Conservation (phyloP, 1,140 invertebrate species). For the Drosophila miranda region DNA sequence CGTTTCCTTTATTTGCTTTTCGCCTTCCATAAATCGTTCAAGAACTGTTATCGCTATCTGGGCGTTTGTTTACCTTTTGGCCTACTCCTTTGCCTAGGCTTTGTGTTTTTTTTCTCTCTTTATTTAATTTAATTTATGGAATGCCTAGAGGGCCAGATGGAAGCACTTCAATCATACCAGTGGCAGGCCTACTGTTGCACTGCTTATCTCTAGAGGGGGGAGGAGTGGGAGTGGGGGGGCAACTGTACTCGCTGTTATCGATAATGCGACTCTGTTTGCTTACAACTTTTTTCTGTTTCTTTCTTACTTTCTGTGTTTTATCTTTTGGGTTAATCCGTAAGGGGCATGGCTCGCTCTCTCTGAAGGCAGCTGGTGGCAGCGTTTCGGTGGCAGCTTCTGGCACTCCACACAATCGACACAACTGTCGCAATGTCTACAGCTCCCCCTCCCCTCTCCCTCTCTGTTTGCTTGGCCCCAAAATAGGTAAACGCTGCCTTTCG, state of each 20-base stretch:
- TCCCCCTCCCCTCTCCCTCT: neutral
- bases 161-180: conserved; percentile 65
- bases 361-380: conserved; percentile 46
- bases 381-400: conserved; percentile 36
- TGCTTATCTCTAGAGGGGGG: conserved; percentile 55
- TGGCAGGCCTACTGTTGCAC: conserved; percentile 46
- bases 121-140: conserved; percentile 54
- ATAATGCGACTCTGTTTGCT: conserved; percentile 52
- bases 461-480: conserved; percentile 53
- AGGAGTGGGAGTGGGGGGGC: neutral
- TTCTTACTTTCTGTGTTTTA: conserved; percentile 33
- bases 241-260: conserved; percentile 46
- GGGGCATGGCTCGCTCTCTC: conserved; percentile 28
- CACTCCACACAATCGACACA: conserved; percentile 33
- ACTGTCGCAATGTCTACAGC: conserved; percentile 58
- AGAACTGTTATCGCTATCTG: conserved; percentile 61
- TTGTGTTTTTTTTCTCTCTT: conserved; percentile 23
- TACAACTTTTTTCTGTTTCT: conserved; percentile 21
- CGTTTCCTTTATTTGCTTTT: conserved; percentile 26
- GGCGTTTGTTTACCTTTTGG: conserved; percentile 42
- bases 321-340: conserved; percentile 47
- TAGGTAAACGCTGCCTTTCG: conserved; percentile 30
- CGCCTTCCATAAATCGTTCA: conserved; percentile 70
- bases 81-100: conserved; percentile 28
- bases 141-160: conserved; percentile 45